Conservation (phyloP, 2,113 vertebrate genomes). For the Poeciliopsis occidentalis region DNA sequence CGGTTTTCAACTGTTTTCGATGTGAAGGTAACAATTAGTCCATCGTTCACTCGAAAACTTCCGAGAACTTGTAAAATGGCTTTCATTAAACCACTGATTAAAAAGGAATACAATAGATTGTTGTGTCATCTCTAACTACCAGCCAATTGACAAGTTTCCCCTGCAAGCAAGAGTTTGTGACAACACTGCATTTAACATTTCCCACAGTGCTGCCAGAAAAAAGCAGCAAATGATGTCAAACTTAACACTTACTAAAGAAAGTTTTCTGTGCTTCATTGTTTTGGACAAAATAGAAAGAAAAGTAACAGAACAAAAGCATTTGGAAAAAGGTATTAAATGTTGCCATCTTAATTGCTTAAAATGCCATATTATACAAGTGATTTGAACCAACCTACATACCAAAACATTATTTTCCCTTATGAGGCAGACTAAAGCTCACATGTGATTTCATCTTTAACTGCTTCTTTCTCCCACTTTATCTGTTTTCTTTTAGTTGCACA, state of each 20-base stretch:
- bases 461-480: too few species aligned
- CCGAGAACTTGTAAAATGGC: background rate
- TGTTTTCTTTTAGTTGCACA: too few species aligned
- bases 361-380: background rate
- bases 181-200: background rate
- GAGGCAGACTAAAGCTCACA: background rate
- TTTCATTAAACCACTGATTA: constrained; percentile 9
- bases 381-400: background rate
- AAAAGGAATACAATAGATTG: background rate
- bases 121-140: constrained; percentile 1
- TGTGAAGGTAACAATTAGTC: background rate
- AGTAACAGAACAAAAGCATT: background rate
- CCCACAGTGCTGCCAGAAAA: background rate
- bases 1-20: background rate
- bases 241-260: background rate
- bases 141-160: background rate
- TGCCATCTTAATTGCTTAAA: background rate
- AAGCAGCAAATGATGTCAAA: background rate
- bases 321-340: too few species aligned
- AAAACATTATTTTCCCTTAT: too few species aligned
- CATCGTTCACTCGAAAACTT: background rate
- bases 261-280: background rate
- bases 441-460: too few species aligned
- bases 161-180: background rate
- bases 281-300: background rate